These are phyloP conservation scores for Sciurus vulgaris DNA, from an alignment of 2,797 vertebrate genomes.

Conservation along the genomic window DNA sequence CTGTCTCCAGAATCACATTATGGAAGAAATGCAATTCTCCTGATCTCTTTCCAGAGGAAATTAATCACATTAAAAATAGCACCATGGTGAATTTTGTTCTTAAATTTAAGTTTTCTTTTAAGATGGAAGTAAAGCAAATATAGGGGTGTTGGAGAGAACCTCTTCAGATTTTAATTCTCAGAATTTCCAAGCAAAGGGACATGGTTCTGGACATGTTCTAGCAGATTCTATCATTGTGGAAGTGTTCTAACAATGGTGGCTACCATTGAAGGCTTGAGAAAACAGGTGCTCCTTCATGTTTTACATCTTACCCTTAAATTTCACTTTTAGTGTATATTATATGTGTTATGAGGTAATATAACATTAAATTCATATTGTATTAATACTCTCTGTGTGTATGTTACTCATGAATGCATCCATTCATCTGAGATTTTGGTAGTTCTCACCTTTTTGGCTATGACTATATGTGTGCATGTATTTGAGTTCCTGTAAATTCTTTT, in stretches of 20 bases:
- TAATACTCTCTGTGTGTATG: neutral
- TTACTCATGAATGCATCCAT: neutral
- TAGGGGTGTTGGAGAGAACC: neutral
- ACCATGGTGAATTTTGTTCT: neutral
- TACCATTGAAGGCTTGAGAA: neutral
- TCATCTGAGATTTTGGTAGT: neutral
- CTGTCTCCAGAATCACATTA: neutral
- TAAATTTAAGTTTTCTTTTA: neutral
- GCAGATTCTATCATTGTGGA: neutral
- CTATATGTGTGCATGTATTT: neutral
- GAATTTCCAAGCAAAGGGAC: neutral
- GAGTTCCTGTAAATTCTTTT: neutral
- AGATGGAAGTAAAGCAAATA: neutral
- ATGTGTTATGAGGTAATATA: neutral
- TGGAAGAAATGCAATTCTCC: neutral
- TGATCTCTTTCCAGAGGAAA: slow-evolving; percentile 6
- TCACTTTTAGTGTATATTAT: neutral
- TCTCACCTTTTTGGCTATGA: neutral
- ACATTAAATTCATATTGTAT: neutral
- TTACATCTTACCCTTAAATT: neutral
- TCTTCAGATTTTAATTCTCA: neutral
- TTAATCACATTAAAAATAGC: neutral
- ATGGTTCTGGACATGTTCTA: neutral
- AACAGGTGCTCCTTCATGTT: neutral
- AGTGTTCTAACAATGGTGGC: neutral